Percentiles rank a stretch among this genome's conserved stretches.
phyloP scores from a whole-genome alignment of 2,888 invertebrate species.

The Zhengitettix transpicula region DNA sequence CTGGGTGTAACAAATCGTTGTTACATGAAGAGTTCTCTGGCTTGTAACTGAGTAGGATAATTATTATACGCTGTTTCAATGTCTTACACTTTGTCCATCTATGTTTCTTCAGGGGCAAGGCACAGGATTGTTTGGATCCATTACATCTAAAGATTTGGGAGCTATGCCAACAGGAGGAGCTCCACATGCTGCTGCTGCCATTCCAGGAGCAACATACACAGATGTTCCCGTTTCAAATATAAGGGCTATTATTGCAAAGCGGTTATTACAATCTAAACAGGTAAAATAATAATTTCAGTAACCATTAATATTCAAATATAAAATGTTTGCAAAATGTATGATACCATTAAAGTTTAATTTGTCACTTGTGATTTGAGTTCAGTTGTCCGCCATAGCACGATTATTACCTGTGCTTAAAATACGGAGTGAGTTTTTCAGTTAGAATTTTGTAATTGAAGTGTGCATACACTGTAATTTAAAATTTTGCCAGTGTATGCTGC shows the following conservation, averaged over 20 bases:
- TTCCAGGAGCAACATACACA: constrained; percentile 36
- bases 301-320: no score
- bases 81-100: neutral
- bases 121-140: constrained; percentile 65
- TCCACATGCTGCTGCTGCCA: constrained; percentile 18
- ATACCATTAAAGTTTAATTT: no score
- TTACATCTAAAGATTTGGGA: constrained; percentile 64
- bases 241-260: constrained; percentile 74
- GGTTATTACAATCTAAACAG: constrained; percentile 69
- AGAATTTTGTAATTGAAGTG: no score
- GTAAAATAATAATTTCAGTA: constrained; percentile 12
- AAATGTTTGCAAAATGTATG: no score
- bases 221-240: constrained; percentile 77
- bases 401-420: no score
- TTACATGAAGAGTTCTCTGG: no score
- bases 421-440: no score
- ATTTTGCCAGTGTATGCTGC: no score
- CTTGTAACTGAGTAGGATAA: neutral
- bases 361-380: no score
- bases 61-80: neutral
- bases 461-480: no score
- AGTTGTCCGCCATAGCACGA: no score
- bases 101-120: constrained; percentile 36
- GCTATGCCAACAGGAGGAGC: constrained; percentile 22
- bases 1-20: no score